phyloP scores from a whole-genome alignment of 2,888 invertebrate species.

The Patella ulyssiponensis region DNA sequence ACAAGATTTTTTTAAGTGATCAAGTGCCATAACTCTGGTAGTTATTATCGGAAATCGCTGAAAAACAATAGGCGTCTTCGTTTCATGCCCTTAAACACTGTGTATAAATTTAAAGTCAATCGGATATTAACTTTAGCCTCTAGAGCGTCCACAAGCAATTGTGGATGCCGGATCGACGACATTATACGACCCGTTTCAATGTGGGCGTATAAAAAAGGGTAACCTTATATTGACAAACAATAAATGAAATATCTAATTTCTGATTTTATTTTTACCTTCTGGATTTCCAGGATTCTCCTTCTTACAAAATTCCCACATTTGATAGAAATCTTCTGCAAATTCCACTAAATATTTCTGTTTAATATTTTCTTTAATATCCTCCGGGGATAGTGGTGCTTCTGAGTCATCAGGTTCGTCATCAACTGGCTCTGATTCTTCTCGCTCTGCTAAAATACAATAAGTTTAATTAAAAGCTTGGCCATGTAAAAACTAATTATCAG shows the following conservation, averaged over 20 bases:
- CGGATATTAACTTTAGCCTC: too few relatives aligned
- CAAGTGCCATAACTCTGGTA: too few relatives aligned
- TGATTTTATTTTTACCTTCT: slow-evolving; percentile 59
- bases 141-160: too few relatives aligned
- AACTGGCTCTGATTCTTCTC: neutral
- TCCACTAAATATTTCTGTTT: slow-evolving; percentile 84
- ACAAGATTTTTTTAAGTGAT: too few relatives aligned
- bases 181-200: too few relatives aligned
- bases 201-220: too few relatives aligned
- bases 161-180: too few relatives aligned
- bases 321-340: slow-evolving; percentile 92
- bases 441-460: neutral
- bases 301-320: slow-evolving; percentile 85
- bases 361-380: slow-evolving; percentile 76
- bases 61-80: too few relatives aligned
- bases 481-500: neutral
- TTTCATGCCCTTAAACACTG: too few relatives aligned
- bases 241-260: neutral
- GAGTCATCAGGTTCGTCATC: slow-evolving; percentile 21
- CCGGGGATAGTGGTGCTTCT: slow-evolving; percentile 68
- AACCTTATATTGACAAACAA: neutral
- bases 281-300: slow-evolving; percentile 76
- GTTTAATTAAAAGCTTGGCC: neutral
- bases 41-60: too few relatives aligned
- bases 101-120: too few relatives aligned